phyloP scores from a whole-genome alignment of 2,888 invertebrate genomes.

The Rhabditoides inermis region DNA sequence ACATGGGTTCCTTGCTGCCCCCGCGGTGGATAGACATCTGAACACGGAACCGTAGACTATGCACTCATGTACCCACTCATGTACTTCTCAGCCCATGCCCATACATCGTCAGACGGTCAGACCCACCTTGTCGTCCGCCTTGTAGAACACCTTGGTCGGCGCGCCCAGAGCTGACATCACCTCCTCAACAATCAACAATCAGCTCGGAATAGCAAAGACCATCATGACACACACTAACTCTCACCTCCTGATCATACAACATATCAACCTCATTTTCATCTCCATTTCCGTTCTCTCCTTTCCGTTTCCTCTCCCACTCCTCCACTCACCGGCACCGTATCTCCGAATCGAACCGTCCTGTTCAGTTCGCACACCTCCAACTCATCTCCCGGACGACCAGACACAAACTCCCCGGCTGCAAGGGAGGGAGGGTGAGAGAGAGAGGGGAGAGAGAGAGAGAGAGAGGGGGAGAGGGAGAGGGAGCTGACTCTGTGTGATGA shows the following conservation, averaged over 20 bases:
- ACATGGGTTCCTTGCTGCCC: slow-evolving; percentile 5
- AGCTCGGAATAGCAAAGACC: neutral
- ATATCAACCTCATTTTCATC: slow-evolving; percentile 21
- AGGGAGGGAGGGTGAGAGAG: too few relatives aligned
- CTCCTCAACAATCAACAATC: slow-evolving; percentile 9
- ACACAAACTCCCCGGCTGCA: too few relatives aligned
- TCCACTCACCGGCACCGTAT: slow-evolving; percentile 23
- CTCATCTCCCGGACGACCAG: neutral
- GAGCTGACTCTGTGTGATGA: slow-evolving; percentile 33
- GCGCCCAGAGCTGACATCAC: slow-evolving; percentile 81
- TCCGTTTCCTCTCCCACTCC: slow-evolving; percentile 3
- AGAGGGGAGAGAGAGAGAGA: neutral
- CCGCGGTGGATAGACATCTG: slow-evolving; percentile 23
- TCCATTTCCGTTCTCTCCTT: slow-evolving; percentile 13
- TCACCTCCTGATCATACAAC: slow-evolving; percentile 23
- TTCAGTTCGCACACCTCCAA: slow-evolving; percentile 14
- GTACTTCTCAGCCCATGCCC: neutral
- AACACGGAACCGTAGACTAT: neutral
- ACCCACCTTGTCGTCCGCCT: slow-evolving; percentile 93
- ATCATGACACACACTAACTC: neutral
- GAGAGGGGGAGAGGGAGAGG: neutral
- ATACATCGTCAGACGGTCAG: neutral
- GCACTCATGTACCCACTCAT: neutral
- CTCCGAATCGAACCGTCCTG: slow-evolving; percentile 22
- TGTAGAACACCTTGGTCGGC: slow-evolving; percentile 85